Conservation (phyloP, 1,140 invertebrate genomes). For the Calliphora vicina region DNA sequence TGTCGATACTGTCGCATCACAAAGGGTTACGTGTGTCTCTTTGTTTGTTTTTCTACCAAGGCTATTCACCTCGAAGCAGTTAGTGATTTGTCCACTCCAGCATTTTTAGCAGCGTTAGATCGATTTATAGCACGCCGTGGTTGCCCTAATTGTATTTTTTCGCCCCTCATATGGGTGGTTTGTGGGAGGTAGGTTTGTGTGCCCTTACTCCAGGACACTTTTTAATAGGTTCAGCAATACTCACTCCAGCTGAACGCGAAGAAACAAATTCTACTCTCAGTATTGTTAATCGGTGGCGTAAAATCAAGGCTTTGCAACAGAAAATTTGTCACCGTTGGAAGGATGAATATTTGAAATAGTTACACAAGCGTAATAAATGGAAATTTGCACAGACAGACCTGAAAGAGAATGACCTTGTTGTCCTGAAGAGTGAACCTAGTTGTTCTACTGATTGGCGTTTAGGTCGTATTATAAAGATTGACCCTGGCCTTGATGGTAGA, state of each 20-base stretch:
- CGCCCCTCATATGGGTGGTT: background rate
- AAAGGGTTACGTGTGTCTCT: slow-evolving; percentile 51
- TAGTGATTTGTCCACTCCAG: slow-evolving; percentile 51
- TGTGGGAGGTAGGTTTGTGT: background rate
- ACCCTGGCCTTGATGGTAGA: background rate
- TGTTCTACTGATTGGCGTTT: background rate
- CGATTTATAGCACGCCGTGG: slow-evolving; percentile 52
- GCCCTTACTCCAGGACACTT: background rate
- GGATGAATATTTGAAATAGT: background rate
- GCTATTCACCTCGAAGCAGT: slow-evolving; percentile 43
- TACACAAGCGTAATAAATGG: background rate
- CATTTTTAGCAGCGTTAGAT: slow-evolving; percentile 56
- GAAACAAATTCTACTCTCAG: background rate
- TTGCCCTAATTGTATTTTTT: slow-evolving; percentile 16
- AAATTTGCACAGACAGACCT: background rate
- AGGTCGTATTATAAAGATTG: background rate
- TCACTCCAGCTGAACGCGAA: background rate
- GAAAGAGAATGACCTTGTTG: background rate
- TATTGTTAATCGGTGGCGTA: background rate
- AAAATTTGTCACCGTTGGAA: background rate
- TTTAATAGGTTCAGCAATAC: background rate
- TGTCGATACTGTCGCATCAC: slow-evolving; percentile 39
- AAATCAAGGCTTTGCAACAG: background rate
- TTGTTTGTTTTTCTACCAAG: slow-evolving; percentile 48
- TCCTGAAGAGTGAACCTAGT: background rate